These are phyloP conservation scores for Penaeus monodon DNA, from an alignment of 2,888 invertebrate genomes.

Conservation along the genomic window DNA sequence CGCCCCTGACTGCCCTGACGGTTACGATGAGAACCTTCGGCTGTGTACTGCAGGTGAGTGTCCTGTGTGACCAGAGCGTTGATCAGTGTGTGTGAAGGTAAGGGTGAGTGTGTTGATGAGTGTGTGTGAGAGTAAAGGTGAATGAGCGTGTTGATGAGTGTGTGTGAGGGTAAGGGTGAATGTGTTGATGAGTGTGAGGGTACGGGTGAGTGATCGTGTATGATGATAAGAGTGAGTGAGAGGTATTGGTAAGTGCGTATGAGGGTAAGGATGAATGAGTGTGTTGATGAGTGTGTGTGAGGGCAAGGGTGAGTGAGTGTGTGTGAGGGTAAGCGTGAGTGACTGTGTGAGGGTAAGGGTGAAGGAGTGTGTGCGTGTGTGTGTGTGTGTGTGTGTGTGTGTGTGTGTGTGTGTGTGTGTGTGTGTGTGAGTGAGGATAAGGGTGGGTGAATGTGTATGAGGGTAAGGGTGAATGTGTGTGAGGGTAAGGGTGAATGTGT, in stretches of 20 bases:
- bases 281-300: background rate
- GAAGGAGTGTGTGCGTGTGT: background rate
- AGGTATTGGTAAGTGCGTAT: background rate
- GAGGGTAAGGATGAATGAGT: background rate
- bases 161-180: conserved; percentile 74
- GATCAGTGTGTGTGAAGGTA: background rate
- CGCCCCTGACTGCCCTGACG: conserved; percentile 92
- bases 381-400: background rate
- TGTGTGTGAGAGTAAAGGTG: too few relatives aligned
- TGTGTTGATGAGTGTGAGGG: background rate
- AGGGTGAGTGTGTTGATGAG: background rate
- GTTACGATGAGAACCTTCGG: conserved; percentile 94
- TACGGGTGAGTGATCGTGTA: too few relatives aligned
- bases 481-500: background rate
- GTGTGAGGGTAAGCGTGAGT: background rate
- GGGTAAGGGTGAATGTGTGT: background rate
- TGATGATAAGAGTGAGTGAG: too few relatives aligned
- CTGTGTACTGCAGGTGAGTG: conserved; percentile 91
- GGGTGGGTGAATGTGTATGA: background rate
- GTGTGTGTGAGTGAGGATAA: background rate
- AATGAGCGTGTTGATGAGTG: too few relatives aligned
- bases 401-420: background rate
- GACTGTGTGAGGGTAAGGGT: background rate
- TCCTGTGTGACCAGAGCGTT: background rate
- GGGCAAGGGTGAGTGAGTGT: background rate